phyloP scores from a whole-genome alignment of 2,888 invertebrate genomes.

The Cephus pygmeus region DNA sequence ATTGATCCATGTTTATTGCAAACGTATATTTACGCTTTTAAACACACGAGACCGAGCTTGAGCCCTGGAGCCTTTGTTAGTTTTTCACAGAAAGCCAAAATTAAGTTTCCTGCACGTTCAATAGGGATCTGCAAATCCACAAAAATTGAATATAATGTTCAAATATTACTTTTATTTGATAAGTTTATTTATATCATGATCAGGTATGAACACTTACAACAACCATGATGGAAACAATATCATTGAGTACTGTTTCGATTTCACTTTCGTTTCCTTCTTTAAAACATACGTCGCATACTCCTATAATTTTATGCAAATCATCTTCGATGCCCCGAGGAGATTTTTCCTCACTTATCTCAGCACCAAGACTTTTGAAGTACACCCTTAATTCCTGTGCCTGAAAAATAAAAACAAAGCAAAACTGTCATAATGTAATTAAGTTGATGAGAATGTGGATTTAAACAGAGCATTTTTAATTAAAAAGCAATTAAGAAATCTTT shows the following conservation, averaged over 20 bases:
- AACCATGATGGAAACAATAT: slow-evolving; percentile 96
- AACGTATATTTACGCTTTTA: slow-evolving; percentile 80
- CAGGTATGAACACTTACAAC: slow-evolving; percentile 71
- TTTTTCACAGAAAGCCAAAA: slow-evolving; percentile 92
- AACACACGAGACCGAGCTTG: slow-evolving; percentile 82
- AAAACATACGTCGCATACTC: slow-evolving; percentile 93
- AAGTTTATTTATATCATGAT: background rate
- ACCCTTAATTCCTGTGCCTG: slow-evolving; percentile 88
- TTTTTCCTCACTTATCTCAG: slow-evolving; percentile 92
- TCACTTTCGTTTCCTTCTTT: slow-evolving; percentile 87
- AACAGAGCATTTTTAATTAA: background rate
- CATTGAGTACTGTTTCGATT: slow-evolving; percentile 93
- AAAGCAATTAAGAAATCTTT: no score
- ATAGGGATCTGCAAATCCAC: slow-evolving; percentile 75
- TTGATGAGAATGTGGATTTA: background rate
- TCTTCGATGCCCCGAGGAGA: slow-evolving; percentile 91
- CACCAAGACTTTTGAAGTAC: slow-evolving; percentile 93
- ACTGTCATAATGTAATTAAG: background rate
- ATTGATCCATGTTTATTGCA: background rate
- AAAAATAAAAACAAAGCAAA: slow-evolving; percentile 20
- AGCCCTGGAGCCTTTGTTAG: slow-evolving; percentile 86
- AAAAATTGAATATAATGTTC: background rate
- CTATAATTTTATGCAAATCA: slow-evolving; percentile 94
- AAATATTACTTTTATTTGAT: background rate
- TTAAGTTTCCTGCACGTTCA: slow-evolving; percentile 88